Evolutionary conservation across 2,113 vertebrate genomes (phyloP).

Genomic region (Megaceryle torquata): DNA sequence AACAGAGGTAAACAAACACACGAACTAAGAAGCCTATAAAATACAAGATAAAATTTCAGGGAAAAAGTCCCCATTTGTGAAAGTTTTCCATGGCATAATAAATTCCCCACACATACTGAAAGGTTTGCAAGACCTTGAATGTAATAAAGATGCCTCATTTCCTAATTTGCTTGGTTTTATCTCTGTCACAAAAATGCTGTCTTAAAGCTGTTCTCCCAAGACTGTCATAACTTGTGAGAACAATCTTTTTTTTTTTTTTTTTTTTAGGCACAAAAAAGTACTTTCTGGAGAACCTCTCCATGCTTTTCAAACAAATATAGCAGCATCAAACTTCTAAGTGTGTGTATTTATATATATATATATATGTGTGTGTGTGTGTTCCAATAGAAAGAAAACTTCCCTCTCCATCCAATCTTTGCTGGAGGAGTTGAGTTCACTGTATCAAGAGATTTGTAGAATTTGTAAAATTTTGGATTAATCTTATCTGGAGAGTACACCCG

Average conservation of each 20-base stretch:
- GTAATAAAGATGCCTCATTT: not conserved
- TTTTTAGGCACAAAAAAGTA: not conserved
- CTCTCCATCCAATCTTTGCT: slow-evolving; percentile 3
- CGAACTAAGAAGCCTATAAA: not conserved
- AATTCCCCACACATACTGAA: not conserved
- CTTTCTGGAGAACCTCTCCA: not conserved
- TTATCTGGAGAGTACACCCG: not conserved
- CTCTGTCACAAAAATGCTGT: not conserved
- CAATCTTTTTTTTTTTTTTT: not conserved
- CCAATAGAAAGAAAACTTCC: not conserved
- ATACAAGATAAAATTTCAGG: not conserved
- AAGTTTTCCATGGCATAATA: not conserved
- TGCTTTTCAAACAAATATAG: not conserved
- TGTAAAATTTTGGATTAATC: slow-evolving; percentile 44
- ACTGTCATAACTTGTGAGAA: not conserved
- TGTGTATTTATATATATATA: too few relatives aligned
- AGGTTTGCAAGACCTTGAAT: not conserved
- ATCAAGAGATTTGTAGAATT: slow-evolving; percentile 41
- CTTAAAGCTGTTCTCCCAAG: not conserved
- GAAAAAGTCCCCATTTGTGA: not conserved
- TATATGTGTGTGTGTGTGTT: not conserved
- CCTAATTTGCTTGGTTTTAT: not conserved
- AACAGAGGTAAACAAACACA: not conserved
- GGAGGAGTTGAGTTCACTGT: slow-evolving; percentile 13
- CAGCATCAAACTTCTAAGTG: not conserved